These are phyloP conservation scores for Eulemur albifrons DNA, from an alignment of 2,797 vertebrate species.

Conservation along the genomic window DNA sequence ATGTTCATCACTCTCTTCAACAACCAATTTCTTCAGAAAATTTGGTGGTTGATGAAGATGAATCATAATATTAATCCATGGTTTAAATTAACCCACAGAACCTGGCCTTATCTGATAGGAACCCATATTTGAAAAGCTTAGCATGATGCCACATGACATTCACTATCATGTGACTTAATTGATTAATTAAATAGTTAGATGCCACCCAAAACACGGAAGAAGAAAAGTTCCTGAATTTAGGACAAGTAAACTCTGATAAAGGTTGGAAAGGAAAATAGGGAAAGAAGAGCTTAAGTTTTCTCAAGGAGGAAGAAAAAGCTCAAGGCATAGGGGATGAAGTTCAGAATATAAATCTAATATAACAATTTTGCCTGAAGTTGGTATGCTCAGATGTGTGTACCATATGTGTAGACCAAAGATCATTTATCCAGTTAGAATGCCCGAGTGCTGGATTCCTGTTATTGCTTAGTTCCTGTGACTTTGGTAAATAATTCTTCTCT, in stretches of 20 bases:
- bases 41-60: neutral
- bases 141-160: neutral
- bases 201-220: neutral
- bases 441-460: neutral
- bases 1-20: neutral
- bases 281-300: slow-evolving; percentile 28
- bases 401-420: neutral
- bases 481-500: neutral
- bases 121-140: slow-evolving; percentile 33
- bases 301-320: neutral
- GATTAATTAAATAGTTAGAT: slow-evolving; percentile 26
- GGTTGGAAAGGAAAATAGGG: neutral
- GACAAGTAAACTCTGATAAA: slow-evolving; percentile 11
- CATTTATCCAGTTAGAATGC: neutral
- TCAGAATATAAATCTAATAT: slow-evolving; percentile 6
- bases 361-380: slow-evolving; percentile 36
- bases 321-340: neutral
- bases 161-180: neutral
- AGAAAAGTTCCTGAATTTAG: slow-evolving; percentile 13
- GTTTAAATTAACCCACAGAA: slow-evolving; percentile 23
- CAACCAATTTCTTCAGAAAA: slow-evolving; percentile 20
- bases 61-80: neutral
- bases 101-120: neutral
- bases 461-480: slow-evolving; percentile 10
- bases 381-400: neutral